Conservation (phyloP, 2,888 invertebrate species). For the Microctonus hyperodae region DNA sequence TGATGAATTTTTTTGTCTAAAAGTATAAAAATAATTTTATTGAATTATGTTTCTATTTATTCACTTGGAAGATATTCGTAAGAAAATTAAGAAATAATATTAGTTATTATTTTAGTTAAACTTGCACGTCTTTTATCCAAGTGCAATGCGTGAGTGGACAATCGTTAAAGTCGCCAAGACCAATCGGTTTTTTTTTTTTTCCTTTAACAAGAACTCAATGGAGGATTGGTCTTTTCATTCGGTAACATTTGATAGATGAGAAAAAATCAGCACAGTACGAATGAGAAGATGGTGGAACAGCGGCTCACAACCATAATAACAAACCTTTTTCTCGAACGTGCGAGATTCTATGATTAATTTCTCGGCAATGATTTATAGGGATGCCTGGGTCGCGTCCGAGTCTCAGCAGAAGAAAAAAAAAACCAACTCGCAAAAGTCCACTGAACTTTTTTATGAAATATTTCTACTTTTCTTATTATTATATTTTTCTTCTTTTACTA, state of each 20-base stretch:
- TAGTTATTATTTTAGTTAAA: background rate
- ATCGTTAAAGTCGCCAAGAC: background rate
- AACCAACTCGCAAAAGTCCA: background rate
- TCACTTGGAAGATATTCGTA: background rate
- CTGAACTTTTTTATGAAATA: background rate
- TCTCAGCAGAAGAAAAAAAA: background rate
- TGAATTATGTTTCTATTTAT: background rate
- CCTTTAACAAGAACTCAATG: background rate
- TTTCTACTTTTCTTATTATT: background rate
- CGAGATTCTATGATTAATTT: conserved; percentile 4
- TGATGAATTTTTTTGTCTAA: background rate
- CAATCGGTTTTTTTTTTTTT: background rate
- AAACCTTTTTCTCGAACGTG: conserved; percentile 4
- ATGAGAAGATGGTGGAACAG: background rate
- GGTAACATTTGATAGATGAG: background rate
- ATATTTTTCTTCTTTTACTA: conserved; percentile 33
- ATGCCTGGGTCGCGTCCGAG: background rate
- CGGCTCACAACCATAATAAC: background rate
- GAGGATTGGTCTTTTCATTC: background rate
- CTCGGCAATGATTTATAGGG: conserved; percentile 2
- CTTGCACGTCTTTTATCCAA: background rate
- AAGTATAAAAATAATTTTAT: background rate
- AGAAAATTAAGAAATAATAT: background rate
- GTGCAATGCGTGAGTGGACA: background rate
- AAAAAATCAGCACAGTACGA: background rate